Percentiles rank a stretch among this genome's conserved stretches.
phyloP scores from a whole-genome alignment of 2,797 vertebrate genomes.

The Spondyliosoma cantharus region DNA sequence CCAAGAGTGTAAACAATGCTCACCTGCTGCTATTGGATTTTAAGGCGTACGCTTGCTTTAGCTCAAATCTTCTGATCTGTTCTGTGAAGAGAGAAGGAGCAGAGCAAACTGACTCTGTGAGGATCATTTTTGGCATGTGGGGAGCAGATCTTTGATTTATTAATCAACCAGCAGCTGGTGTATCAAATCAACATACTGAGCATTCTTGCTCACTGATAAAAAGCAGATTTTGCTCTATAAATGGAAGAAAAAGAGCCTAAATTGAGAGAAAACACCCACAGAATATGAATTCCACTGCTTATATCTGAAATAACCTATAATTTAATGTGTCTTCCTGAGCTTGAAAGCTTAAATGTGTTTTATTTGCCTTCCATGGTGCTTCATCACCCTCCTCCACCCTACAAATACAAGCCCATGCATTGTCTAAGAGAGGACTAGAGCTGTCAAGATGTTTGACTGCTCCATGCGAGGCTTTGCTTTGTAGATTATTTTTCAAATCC shows the following conservation, averaged over 20 bases:
- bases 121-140: not conserved
- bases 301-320: not conserved
- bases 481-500: slow-evolving; percentile 52
- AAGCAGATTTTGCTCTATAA: slow-evolving; percentile 6
- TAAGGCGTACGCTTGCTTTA: slow-evolving; percentile 32
- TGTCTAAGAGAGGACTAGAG: slow-evolving; percentile 34
- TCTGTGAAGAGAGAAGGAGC: not conserved
- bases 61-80: slow-evolving; percentile 12
- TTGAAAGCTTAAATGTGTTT: not conserved
- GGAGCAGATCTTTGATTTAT: slow-evolving; percentile 14
- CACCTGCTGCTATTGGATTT: slow-evolving; percentile 53
- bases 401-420: slow-evolving; percentile 25
- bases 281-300: not conserved
- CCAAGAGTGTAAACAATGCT: slow-evolving; percentile 39
- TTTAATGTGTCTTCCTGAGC: not conserved
- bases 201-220: slow-evolving; percentile 6
- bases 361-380: not conserved
- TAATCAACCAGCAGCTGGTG: not conserved
- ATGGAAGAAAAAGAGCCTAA: not conserved
- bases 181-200: slow-evolving; percentile 22
- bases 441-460: slow-evolving; percentile 48
- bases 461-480: slow-evolving; percentile 55
- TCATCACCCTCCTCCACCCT: slow-evolving; percentile 16
- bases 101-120: not conserved
- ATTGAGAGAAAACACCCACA: not conserved